Conservation (phyloP, 1,140 invertebrate species). For the Dreissena polymorpha region DNA sequence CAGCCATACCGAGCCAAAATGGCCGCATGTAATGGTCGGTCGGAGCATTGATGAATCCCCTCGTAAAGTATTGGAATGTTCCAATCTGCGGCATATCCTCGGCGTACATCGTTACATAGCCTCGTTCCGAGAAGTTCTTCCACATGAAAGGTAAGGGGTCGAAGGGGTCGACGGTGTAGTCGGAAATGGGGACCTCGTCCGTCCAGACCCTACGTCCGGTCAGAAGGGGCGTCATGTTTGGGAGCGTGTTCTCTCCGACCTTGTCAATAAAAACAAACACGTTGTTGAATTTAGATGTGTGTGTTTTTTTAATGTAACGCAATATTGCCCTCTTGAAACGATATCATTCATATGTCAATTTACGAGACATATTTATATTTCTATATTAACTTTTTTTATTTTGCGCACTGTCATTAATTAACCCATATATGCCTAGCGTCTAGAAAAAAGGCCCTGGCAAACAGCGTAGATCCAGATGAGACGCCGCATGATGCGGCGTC, state of each 20-base stretch:
- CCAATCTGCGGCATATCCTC: constrained; percentile 81
- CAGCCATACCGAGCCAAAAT: constrained; percentile 74
- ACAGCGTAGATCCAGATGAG: too few species aligned
- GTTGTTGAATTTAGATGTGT: not conserved
- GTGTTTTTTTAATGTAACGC: too few species aligned
- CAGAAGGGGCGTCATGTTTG: constrained; percentile 70
- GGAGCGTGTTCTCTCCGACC: constrained; percentile 70
- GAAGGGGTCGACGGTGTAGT: constrained; percentile 67
- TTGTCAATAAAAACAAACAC: constrained; percentile 13
- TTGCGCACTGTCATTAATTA: too few species aligned
- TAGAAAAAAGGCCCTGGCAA: too few species aligned
- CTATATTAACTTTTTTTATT: too few species aligned
- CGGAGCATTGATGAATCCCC: constrained; percentile 79
- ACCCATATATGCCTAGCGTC: too few species aligned
- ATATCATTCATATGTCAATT: too few species aligned
- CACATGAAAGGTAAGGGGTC: constrained; percentile 81
- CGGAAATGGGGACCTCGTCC: constrained; percentile 75
- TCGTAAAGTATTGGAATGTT: constrained; percentile 79
- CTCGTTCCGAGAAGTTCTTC: constrained; percentile 79
- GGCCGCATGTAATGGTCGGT: constrained; percentile 81
- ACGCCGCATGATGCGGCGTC: too few species aligned
- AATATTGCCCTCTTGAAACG: too few species aligned
- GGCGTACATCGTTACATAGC: constrained; percentile 80
- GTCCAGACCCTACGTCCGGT: constrained; percentile 59
- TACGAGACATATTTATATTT: too few species aligned